These are phyloP conservation scores for Fulmarus glacialis DNA, from an alignment of 2,113 vertebrate genomes.

Conservation along the genomic window DNA sequence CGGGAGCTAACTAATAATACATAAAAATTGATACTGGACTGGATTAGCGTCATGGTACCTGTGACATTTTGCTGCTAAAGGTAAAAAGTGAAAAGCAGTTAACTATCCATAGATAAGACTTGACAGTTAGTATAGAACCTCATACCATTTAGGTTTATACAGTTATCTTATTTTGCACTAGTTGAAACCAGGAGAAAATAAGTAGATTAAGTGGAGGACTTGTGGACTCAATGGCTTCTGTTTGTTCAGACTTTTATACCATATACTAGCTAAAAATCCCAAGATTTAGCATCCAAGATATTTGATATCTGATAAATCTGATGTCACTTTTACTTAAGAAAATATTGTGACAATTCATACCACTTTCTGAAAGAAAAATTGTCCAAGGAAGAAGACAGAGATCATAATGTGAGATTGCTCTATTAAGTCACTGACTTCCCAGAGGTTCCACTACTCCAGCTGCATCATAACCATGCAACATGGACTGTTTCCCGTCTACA, in stretches of 20 bases:
- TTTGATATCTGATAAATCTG: neutral
- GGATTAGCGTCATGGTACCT: neutral
- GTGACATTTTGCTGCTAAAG: neutral
- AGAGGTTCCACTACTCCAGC: neutral
- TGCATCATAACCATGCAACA: neutral
- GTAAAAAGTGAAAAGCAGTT: neutral
- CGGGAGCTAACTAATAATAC: neutral
- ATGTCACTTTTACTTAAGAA: neutral
- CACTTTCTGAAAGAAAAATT: neutral
- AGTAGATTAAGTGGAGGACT: neutral
- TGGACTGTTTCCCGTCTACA: neutral
- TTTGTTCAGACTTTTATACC: neutral
- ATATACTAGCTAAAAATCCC: neutral
- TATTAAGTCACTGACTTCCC: neutral
- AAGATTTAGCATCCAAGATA: neutral
- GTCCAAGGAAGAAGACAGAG: neutral
- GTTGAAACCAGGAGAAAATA: neutral
- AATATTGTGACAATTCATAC: neutral
- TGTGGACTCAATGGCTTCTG: neutral
- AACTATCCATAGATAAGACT: neutral
- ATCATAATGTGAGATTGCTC: neutral
- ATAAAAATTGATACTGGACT: neutral
- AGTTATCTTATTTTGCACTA: neutral
- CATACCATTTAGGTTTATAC: neutral
- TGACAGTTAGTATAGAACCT: neutral